These are phyloP conservation scores for Podarcis raffonei DNA, from an alignment of 2,113 vertebrate species.

Conservation along the genomic window DNA sequence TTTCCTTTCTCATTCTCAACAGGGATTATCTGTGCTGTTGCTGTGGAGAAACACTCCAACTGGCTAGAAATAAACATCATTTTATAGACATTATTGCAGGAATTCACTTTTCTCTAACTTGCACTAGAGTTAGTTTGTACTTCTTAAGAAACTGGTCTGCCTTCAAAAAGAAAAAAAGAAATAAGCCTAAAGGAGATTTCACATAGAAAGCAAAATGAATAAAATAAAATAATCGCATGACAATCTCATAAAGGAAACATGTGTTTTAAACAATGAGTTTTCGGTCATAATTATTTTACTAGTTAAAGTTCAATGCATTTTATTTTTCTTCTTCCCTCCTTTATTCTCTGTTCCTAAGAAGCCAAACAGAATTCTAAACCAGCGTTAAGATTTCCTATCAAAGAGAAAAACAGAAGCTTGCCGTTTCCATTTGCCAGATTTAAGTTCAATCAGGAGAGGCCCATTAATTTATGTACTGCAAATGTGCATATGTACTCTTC, in stretches of 20 bases:
- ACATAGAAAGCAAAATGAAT: slow-evolving; percentile 17
- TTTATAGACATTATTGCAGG: slow-evolving; percentile 14
- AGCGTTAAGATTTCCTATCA: neutral
- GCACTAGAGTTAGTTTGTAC: neutral
- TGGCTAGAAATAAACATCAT: slow-evolving; percentile 45
- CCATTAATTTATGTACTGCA: neutral
- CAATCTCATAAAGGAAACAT: slow-evolving; percentile 12
- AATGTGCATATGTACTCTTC: neutral
- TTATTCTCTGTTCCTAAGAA: neutral
- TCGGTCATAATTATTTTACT: slow-evolving; percentile 2
- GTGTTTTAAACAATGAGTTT: neutral
- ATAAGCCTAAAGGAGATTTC: slow-evolving; percentile 54
- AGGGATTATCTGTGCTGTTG: slow-evolving; percentile 21
- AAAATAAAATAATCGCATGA: neutral
- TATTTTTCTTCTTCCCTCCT: neutral
- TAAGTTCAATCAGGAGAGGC: neutral
- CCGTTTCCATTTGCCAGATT: neutral
- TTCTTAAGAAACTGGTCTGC: slow-evolving; percentile 23
- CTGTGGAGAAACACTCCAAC: neutral
- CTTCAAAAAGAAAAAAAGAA: slow-evolving; percentile 1
- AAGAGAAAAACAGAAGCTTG: neutral
- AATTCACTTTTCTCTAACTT: slow-evolving; percentile 32
- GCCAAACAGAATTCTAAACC: neutral
- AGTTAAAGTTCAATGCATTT: neutral
- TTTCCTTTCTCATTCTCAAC: slow-evolving; percentile 37